Evolutionary conservation across 2,797 vertebrate genomes (phyloP).

Genomic region (Crocodylus rhombifer): DNA sequence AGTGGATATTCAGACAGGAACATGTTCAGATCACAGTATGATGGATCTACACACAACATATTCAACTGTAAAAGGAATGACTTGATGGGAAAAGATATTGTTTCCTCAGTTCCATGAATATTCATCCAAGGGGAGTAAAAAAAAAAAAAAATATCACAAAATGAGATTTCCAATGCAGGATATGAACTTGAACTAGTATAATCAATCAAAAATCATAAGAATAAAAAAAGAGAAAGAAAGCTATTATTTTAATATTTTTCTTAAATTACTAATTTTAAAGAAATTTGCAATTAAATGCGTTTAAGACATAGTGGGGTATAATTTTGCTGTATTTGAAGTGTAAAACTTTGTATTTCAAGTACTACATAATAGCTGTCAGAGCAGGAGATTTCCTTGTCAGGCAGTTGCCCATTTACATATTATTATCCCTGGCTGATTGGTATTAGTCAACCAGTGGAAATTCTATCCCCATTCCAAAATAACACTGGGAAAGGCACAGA

Average conservation of each 20-base stretch:
- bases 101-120: background rate
- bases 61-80: background rate
- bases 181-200: background rate
- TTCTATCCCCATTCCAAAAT: background rate
- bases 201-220: background rate
- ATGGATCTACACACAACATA: background rate
- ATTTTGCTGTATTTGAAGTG: slow-evolving; percentile 1
- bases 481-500: background rate
- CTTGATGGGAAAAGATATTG: slow-evolving; percentile 5
- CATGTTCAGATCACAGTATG: background rate
- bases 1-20: background rate
- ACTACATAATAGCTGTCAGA: background rate
- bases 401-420: background rate
- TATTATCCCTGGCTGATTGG: background rate
- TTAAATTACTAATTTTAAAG: background rate
- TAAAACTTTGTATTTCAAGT: background rate
- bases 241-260: background rate
- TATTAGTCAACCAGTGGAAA: background rate
- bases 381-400: background rate
- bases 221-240: background rate
- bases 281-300: background rate
- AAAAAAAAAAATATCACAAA: background rate
- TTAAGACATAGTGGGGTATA: background rate
- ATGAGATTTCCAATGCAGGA: background rate
- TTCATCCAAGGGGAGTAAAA: background rate